A percentile compares a stretch with the other conserved stretches of the same genome.
Conservation (phyloP, 2,797 vertebrate species). For the Sebastiscus albofasciatus region DNA sequence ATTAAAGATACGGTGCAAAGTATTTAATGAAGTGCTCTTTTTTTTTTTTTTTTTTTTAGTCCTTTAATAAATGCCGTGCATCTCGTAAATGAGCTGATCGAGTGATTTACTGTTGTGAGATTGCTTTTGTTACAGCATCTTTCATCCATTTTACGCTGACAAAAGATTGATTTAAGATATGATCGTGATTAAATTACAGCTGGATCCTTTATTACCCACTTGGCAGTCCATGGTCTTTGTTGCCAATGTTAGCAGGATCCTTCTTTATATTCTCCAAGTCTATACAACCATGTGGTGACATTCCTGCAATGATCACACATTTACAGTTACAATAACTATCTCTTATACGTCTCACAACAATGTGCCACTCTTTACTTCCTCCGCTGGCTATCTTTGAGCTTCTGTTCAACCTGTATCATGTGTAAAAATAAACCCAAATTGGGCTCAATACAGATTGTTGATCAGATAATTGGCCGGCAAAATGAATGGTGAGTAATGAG, state of each 20-base stretch:
- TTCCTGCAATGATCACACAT: neutral
- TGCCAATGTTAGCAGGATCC: conserved; percentile 1
- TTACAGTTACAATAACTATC: neutral
- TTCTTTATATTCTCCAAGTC: conserved; percentile 10
- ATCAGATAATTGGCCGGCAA: conserved; percentile 45
- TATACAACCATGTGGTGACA: conserved; percentile 5
- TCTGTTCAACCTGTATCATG: neutral
- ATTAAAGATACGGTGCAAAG: conserved; percentile 23
- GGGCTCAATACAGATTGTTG: conserved; percentile 13
- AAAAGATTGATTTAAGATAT: conserved; percentile 78
- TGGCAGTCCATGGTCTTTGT: conserved; percentile 41
- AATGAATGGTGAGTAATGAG: conserved; percentile 49
- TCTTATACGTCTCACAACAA: neutral
- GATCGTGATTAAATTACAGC: conserved; percentile 71
- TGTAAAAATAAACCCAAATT: conserved; percentile 22
- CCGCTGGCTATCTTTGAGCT: neutral
- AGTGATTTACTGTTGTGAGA: conserved; percentile 73
- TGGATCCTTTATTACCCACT: conserved; percentile 68
- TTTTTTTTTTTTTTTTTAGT: conserved; percentile 24
- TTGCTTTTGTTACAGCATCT: conserved; percentile 69
- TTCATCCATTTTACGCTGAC: conserved; percentile 65
- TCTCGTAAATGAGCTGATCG: conserved; percentile 69
- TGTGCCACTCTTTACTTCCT: neutral
- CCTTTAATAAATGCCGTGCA: conserved; percentile 64
- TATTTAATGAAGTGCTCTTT: conserved; percentile 46